A percentile compares a stretch with the other conserved stretches of the same genome.
phyloP scores from a whole-genome alignment of 2,888 invertebrate genomes.

The Anthophora plumipes region DNA sequence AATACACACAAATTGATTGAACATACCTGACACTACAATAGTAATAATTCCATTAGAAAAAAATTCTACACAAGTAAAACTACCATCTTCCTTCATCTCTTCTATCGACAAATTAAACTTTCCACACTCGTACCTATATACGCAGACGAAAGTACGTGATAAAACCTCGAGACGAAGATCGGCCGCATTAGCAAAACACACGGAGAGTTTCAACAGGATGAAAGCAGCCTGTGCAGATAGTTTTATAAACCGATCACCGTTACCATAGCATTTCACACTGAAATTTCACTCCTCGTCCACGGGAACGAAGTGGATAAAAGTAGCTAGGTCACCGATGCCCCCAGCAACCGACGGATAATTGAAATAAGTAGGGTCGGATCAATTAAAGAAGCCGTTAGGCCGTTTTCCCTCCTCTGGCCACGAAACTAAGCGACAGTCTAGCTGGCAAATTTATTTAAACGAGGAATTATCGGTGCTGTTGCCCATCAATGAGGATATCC shows the following conservation, averaged over 20 bases:
- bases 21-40: no score
- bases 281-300: conserved; percentile 46
- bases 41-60: no score
- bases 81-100: no score
- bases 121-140: not conserved
- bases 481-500: not conserved
- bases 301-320: conserved; percentile 51
- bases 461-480: conserved; percentile 16
- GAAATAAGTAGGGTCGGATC: conserved; percentile 60
- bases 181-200: not conserved
- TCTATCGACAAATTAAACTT: no score
- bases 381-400: conserved; percentile 32
- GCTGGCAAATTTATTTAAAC: conserved; percentile 29
- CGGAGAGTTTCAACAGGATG: conserved; percentile 10
- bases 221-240: conserved; percentile 40
- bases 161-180: not conserved
- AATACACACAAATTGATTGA: no score
- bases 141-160: not conserved
- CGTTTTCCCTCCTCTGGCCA: not conserved
- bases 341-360: conserved; percentile 54
- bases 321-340: conserved; percentile 32
- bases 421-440: not conserved
- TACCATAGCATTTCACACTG: conserved; percentile 26
- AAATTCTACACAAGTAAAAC: no score
- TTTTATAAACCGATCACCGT: conserved; percentile 61